These are phyloP conservation scores for Drosophila carrolli DNA, from an alignment of 1,140 invertebrate genomes.

Conservation along the genomic window DNA sequence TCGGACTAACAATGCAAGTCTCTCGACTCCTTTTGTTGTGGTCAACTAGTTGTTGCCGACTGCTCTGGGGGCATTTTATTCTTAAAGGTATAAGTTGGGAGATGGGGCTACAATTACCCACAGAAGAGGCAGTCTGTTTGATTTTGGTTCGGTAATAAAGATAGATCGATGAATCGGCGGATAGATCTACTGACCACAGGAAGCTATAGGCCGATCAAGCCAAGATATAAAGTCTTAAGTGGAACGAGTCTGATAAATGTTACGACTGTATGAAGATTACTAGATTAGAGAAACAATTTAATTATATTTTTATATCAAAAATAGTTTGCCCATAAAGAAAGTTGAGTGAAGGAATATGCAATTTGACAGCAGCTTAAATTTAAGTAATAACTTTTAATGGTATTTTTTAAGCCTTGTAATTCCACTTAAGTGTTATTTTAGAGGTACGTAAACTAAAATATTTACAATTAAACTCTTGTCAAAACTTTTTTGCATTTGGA, in stretches of 20 bases:
- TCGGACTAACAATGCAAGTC: constrained; percentile 60
- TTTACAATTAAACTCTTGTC: too few species aligned
- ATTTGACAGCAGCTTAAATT: neutral
- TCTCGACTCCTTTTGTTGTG: constrained; percentile 48
- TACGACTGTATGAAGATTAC: constrained; percentile 5
- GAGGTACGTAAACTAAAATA: too few species aligned
- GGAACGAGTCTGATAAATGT: constrained; percentile 26
- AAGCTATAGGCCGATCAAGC: constrained; percentile 18
- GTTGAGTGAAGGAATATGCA: neutral
- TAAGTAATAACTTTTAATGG: neutral
- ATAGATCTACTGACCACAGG: constrained; percentile 17
- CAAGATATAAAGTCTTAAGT: constrained; percentile 22
- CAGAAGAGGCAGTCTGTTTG: constrained; percentile 48
- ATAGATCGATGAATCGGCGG: constrained; percentile 43
- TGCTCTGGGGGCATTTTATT: constrained; percentile 59
- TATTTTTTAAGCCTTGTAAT: too few species aligned
- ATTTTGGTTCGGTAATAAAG: constrained; percentile 52
- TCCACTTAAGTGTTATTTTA: too few species aligned
- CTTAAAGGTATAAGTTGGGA: constrained; percentile 14
- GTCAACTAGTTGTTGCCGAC: constrained; percentile 42
- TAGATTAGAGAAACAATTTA: constrained; percentile 24
- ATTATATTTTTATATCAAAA: constrained; percentile 9
- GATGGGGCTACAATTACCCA: constrained; percentile 30
- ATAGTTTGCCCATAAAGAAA: neutral
- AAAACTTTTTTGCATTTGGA: too few species aligned